Percentiles rank a stretch among this genome's conserved stretches.
phyloP scores from a whole-genome alignment of 53 echinoderm and acorn worm genomes.

The Luidia sarsii region DNA sequence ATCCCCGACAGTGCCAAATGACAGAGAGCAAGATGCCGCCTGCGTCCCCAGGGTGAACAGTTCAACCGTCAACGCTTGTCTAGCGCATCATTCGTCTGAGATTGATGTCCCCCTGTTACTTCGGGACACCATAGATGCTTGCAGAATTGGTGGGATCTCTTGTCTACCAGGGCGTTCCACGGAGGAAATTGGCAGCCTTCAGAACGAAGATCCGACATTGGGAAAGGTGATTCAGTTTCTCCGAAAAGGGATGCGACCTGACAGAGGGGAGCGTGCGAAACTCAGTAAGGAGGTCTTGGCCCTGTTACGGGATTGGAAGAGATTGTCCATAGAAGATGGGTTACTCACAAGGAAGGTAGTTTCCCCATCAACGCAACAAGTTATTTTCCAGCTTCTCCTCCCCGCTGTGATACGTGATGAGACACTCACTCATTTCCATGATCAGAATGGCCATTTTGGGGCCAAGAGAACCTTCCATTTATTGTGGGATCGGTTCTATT shows the following conservation, averaged over 20 bases:
- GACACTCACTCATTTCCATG: background rate
- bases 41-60: background rate
- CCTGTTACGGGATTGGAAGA: conserved; percentile 18
- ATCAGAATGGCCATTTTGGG: conserved; percentile 17
- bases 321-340: conserved; percentile 6
- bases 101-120: background rate
- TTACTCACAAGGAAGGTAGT: background rate
- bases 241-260: background rate
- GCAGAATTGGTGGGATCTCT: background rate
- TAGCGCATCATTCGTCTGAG: background rate
- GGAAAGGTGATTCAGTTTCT: background rate
- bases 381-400: background rate
- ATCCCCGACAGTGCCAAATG: too few relatives aligned
- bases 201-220: background rate
- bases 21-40: too few relatives aligned
- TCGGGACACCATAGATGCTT: background rate
- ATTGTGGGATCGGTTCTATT: conserved; percentile 8
- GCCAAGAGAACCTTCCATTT: conserved; percentile 11
- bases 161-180: background rate
- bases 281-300: background rate
- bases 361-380: background rate
- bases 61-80: background rate
- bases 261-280: background rate
- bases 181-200: background rate
- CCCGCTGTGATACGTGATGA: background rate